Conservation (phyloP, 2,113 vertebrate species). For the Tragelaphus scriptus region DNA sequence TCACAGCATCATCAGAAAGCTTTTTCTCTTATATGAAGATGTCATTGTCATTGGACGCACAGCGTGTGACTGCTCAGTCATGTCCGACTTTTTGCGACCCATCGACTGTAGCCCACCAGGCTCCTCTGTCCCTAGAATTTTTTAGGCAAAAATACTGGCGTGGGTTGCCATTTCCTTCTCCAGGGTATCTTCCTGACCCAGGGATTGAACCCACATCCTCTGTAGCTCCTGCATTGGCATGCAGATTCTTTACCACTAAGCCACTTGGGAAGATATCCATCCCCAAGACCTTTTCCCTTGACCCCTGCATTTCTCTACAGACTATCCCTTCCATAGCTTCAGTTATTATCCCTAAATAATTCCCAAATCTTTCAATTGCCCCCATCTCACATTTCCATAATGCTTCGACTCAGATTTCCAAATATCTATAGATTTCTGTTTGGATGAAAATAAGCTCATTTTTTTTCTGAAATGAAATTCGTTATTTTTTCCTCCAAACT, state of each 20-base stretch:
- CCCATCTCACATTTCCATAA: neutral
- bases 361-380: neutral
- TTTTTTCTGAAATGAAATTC: neutral
- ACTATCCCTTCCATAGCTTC: neutral
- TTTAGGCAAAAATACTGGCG: neutral
- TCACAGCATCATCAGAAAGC: neutral
- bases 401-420: neutral
- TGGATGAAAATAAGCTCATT: neutral
- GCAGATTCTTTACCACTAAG: neutral
- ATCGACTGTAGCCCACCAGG: neutral
- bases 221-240: neutral
- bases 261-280: neutral
- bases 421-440: neutral
- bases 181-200: neutral
- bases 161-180: neutral
- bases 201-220: neutral
- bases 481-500: neutral
- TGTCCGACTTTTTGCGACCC: neutral
- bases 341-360: neutral
- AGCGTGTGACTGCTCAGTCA: neutral
- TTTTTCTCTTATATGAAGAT: neutral
- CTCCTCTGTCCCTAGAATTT: neutral
- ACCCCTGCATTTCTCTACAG: neutral
- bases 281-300: neutral
- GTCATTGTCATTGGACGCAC: neutral